Base-by-base conservation (phyloP, 2,888 invertebrate genomes). In the Eurytoma adleriae region DNA sequence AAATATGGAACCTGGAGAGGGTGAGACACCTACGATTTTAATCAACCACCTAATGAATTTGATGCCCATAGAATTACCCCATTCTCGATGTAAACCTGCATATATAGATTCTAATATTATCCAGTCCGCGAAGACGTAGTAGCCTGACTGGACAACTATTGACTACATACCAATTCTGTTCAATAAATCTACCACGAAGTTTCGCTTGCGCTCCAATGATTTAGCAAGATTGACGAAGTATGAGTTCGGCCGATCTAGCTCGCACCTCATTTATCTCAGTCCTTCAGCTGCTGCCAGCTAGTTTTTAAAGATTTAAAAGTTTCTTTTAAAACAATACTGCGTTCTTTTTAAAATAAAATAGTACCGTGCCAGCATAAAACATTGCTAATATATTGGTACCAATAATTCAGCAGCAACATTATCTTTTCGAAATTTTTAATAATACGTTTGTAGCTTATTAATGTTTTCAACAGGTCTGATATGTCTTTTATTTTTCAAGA, bases 31-130 rank as follows among this genome's bases (percentile, higher is more conserved):
- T 85, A 97, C 94, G 87, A 97, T 96, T 87, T 96, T 97, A 0
- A 96, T 96, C 93, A 99, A 95, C 96, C 98, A 99, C 91, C 98
- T 97, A 0, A 97, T 97, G 91, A 99, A 99, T 83, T 94, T 94
- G 90, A 97, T 98, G 91, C 99, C 99, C 80, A 94, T 94, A 86
- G 94, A 93, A 84, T 93, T 92, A 87, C 96, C 96, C 0, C 88
- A 91, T 89, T 97, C 96, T 10, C 96, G 91, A 0, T 93, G 89
- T 0, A 92, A 92, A 7, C 97, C 91, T 88, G 95, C 7, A 3
- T 40, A 14, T 0, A 5, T 16, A n/a, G n/a, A 64, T 7, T 16
- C 16, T n/a, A 64, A 13, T 10, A n/a, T 13, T 5, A 40, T 64
- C 40, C 40, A 64, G 18, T 64, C 40, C 18, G 64, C 64, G 2